Base-by-base conservation (phyloP, 1,140 invertebrate species). In the Cydia strobilella region DNA sequence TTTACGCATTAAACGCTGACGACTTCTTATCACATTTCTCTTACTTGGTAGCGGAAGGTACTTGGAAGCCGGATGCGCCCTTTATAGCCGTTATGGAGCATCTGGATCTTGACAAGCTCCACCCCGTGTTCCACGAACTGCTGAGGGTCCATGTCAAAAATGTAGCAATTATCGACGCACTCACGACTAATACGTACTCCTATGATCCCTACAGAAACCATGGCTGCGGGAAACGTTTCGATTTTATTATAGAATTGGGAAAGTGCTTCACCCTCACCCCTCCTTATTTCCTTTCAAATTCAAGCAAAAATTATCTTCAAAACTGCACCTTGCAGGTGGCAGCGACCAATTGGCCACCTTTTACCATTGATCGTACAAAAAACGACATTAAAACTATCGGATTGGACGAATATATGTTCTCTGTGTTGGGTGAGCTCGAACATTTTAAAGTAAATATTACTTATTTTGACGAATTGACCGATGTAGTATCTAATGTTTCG, bases 141-240 rank as follows among this genome's bases (percentile, higher is more conserved):
- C 48, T 87, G 13, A 72, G 79, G 3, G 39, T 66, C 27, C 83
- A 85, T 12, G 76, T 85, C 2, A 73, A 74, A 10, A 76, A 86
- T 59, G 84, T 86, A 7, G 2, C 87, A 1, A 20, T 87, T 1
- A 12, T 90, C 1, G 79, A 84, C 42, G 76, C 74, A 2, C 51
- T 27, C 6, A 73, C 84, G 20, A 75, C 77, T 3, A 18, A 81
- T 1, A 18, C 88, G 13, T 87, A 82, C 31, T 82, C 83, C 0
- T 90, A 87, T 23, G 85, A 90, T 76, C 82, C 86, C 10, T 88
- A 81, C 27, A 84, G 86, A 15, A 83, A 88, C 59, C 84, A 82
- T 25, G 79, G 78, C 5, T 90, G 88, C 35, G 81, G 81, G 1
- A 81, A 79, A 69, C 13, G 20, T n/a, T 83, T 74, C 35, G 66